Percentiles rank a stretch among this genome's conserved stretches.
phyloP scores from a whole-genome alignment of 2,113 vertebrate genomes.

The Lucifuga dentata region DNA sequence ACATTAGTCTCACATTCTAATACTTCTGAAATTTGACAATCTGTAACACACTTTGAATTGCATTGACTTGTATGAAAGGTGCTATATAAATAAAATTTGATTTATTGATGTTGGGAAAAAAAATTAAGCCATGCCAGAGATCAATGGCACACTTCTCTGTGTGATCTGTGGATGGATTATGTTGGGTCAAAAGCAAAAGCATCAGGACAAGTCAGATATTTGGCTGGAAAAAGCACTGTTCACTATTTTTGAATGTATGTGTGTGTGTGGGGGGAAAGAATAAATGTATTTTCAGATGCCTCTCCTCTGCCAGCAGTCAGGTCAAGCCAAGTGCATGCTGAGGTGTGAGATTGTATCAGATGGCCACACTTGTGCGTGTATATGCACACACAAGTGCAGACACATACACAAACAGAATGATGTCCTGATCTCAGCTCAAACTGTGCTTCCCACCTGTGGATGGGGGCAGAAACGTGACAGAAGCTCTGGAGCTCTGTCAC shows the following conservation, averaged over 20 bases:
- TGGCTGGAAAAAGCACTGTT: too few species aligned
- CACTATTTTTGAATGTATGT: not conserved
- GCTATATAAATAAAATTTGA: too few species aligned
- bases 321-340: constrained; percentile 64
- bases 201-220: constrained; percentile 6
- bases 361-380: constrained; percentile 19
- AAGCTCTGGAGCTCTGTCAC: not conserved
- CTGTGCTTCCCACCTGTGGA: constrained; percentile 45
- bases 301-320: constrained; percentile 24
- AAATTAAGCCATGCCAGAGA: constrained; percentile 16
- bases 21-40: too few species aligned
- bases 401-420: constrained; percentile 4
- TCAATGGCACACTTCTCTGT: constrained; percentile 18
- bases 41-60: too few species aligned
- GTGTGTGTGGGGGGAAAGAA: not conserved
- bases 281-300: constrained; percentile 35
- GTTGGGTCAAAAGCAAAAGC: constrained; percentile 11
- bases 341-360: constrained; percentile 72
- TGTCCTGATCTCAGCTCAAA: constrained; percentile 20
- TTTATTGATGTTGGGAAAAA: not conserved
- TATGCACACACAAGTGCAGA: not conserved
- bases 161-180: constrained; percentile 6
- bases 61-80: too few species aligned
- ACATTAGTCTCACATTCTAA: too few species aligned
- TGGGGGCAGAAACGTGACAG: constrained; percentile 11